These are phyloP conservation scores for Cnemophilus loriae DNA, from an alignment of 2,113 vertebrate species.

Conservation along the genomic window DNA sequence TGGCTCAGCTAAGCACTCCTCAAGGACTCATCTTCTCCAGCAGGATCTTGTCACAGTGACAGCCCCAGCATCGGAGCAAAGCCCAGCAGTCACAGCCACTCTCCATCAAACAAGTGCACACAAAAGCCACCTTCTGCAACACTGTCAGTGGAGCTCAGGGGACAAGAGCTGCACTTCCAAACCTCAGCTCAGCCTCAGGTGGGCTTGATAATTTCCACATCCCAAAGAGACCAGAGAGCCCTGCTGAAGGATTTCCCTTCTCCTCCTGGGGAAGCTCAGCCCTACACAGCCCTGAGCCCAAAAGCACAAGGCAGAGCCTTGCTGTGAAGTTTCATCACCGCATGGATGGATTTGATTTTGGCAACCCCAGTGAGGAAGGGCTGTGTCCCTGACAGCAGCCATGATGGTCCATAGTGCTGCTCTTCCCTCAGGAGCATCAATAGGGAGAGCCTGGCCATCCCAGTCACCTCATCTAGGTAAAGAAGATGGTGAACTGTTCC, in stretches of 20 bases:
- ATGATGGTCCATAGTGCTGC: no score
- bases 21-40: background rate
- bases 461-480: fast-evolving
- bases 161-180: background rate
- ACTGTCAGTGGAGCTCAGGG: background rate
- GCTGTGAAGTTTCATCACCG: background rate
- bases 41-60: background rate
- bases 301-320: background rate
- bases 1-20: background rate
- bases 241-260: background rate
- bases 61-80: fast-evolving
- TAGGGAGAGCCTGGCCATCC: background rate
- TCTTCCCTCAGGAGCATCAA: background rate
- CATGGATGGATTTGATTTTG: background rate
- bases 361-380: background rate
- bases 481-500: background rate
- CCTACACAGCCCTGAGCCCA: background rate
- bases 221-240: background rate
- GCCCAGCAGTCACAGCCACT: background rate
- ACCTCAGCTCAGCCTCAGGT: background rate
- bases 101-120: background rate
- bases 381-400: background rate
- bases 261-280: background rate
- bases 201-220: background rate
- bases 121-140: background rate